Evolutionary conservation across 2,797 vertebrate genomes (phyloP).

Genomic region (Xenops minutus): DNA sequence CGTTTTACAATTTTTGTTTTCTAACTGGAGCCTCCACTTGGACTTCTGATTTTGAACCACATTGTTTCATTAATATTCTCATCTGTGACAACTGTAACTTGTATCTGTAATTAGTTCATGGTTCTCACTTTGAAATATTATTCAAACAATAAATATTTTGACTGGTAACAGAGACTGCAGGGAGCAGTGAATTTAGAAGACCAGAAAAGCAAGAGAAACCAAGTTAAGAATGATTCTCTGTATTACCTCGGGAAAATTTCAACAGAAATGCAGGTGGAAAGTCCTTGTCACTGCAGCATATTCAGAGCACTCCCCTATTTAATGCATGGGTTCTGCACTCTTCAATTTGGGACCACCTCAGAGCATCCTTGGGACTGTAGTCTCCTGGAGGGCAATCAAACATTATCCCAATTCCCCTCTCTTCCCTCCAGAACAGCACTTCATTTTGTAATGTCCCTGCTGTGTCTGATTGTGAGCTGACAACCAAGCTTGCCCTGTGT

Average conservation of each 20-base stretch:
- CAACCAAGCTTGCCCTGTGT: not conserved
- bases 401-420: not conserved
- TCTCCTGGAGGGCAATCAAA: not conserved
- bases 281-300: not conserved
- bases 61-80: not conserved
- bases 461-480: not conserved
- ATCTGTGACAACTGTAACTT: not conserved
- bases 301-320: not conserved
- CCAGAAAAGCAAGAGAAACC: not conserved
- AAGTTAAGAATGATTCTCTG: not conserved
- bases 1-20: not conserved
- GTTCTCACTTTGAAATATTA: not conserved
- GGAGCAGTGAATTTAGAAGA: not conserved
- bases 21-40: not conserved
- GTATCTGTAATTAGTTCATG: not conserved
- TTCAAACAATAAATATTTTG: not conserved
- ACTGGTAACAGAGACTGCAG: not conserved
- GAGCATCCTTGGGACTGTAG: not conserved
- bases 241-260: not conserved
- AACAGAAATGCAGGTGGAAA: not conserved
- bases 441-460: not conserved
- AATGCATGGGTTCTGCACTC: not conserved
- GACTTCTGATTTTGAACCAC: not conserved
- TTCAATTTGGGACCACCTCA: not conserved
- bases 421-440: not conserved